Conservation (phyloP, 2,888 invertebrate genomes). For the Spodoptera picta region DNA sequence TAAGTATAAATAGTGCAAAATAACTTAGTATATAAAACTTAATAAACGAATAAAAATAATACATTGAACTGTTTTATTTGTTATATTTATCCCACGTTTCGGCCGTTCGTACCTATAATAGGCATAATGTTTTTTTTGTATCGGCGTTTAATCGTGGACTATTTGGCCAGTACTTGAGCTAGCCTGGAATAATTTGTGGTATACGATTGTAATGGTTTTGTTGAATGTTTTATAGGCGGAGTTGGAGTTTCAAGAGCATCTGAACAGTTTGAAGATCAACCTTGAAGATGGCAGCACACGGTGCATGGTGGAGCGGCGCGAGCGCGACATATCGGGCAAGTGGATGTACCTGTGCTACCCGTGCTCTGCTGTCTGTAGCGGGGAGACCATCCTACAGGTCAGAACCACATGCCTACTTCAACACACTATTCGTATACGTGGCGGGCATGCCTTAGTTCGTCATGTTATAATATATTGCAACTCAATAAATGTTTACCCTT, state of each 20-base stretch:
- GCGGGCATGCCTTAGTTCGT: too few relatives aligned
- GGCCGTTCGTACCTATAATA: conserved; percentile 27
- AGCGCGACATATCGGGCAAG: conserved; percentile 79
- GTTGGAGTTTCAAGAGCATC: conserved; percentile 80
- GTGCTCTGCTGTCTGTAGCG: conserved; percentile 85
- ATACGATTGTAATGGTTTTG: conserved; percentile 16
- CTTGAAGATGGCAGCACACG: conserved; percentile 81
- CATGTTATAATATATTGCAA: too few relatives aligned
- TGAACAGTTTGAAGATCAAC: conserved; percentile 82
- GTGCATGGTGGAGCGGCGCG: conserved; percentile 83
- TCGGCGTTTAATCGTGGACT: not conserved
- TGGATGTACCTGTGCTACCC: conserved; percentile 87
- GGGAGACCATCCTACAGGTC: conserved; percentile 82
- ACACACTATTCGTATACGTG: too few relatives aligned
- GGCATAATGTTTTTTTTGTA: conserved; percentile 3
- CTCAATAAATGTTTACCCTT: too few relatives aligned
- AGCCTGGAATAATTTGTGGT: conserved; percentile 3
- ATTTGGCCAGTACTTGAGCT: conserved; percentile 25
- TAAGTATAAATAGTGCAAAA: conserved; percentile 66
- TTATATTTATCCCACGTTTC: conserved; percentile 58
- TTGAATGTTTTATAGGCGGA: conserved; percentile 74
- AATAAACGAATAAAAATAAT: conserved; percentile 61
- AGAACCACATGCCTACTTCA: not conserved
- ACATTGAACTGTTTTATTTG: conserved; percentile 69
- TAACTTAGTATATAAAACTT: conserved; percentile 53